Conservation (phyloP, 2,113 vertebrate species). For the Pachycephala philippinensis region DNA sequence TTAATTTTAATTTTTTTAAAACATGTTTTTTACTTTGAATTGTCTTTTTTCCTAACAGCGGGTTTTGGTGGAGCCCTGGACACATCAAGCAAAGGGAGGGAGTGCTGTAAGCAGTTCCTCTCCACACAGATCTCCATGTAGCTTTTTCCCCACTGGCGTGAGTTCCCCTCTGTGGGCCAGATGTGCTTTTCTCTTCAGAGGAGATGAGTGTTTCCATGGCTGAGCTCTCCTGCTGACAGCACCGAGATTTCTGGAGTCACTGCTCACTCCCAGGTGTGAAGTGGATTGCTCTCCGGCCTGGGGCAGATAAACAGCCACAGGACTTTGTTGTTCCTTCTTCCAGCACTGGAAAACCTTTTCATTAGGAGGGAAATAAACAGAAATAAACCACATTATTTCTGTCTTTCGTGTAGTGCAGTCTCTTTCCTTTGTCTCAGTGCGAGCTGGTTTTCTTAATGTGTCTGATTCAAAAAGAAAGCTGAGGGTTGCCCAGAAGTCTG, state of each 20-base stretch:
- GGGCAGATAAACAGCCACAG: not conserved
- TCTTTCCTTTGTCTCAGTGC: not conserved
- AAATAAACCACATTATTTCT: not conserved
- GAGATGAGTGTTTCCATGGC: not conserved
- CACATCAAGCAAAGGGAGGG: not conserved
- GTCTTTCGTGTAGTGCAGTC: not conserved
- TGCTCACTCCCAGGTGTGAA: not conserved
- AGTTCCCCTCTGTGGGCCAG: not conserved
- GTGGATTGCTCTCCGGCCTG: not conserved
- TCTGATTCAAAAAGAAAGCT: not conserved
- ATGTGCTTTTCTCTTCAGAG: not conserved
- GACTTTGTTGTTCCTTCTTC: not conserved
- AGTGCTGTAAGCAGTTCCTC: not conserved
- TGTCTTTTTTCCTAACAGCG: not conserved
- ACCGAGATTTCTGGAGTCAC: not conserved
- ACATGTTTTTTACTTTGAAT: not conserved
- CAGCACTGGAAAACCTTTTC: not conserved
- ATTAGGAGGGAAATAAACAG: not conserved
- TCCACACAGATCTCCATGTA: not conserved
- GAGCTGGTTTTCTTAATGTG: not conserved
- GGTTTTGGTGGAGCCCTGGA: not conserved
- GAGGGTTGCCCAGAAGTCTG: not conserved
- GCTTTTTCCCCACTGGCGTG: not conserved
- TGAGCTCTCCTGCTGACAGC: not conserved
- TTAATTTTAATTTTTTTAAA: not conserved